phyloP scores from a whole-genome alignment of 2,797 vertebrate genomes.

The Gymnopithys bicolor region DNA sequence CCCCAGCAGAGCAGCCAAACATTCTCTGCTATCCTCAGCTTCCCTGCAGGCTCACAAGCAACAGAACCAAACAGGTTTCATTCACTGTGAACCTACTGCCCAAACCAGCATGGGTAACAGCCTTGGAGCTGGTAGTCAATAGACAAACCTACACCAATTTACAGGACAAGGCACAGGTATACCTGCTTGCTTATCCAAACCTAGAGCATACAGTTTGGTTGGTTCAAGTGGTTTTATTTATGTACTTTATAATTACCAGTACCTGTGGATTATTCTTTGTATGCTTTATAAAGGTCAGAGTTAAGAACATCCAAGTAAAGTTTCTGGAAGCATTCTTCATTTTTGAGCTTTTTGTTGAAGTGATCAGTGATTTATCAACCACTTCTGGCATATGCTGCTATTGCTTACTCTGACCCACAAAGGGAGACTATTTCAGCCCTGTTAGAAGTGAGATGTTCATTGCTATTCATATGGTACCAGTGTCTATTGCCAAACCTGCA shows the following conservation, averaged over 20 bases:
- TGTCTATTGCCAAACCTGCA: neutral
- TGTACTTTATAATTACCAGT: neutral
- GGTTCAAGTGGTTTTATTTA: neutral
- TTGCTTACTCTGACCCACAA: neutral
- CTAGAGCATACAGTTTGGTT: neutral
- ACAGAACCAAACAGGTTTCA: neutral
- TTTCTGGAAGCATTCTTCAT: neutral
- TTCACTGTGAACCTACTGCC: neutral
- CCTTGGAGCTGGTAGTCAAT: neutral
- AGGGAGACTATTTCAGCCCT: neutral
- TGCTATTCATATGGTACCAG: neutral
- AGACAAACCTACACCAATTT: neutral
- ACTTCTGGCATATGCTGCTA: neutral
- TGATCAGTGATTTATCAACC: neutral
- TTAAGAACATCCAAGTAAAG: neutral
- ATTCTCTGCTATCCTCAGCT: neutral
- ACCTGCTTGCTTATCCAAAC: neutral
- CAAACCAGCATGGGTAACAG: neutral
- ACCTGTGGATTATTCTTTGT: neutral
- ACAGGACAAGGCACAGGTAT: accelerated
- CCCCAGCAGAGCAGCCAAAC: neutral
- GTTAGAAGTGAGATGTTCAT: neutral
- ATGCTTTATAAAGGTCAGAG: neutral
- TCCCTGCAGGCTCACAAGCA: neutral
- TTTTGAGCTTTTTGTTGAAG: neutral